These are phyloP conservation scores for Tetrapedia diversipes DNA, from an alignment of 2,888 invertebrate genomes.

Conservation along the genomic window DNA sequence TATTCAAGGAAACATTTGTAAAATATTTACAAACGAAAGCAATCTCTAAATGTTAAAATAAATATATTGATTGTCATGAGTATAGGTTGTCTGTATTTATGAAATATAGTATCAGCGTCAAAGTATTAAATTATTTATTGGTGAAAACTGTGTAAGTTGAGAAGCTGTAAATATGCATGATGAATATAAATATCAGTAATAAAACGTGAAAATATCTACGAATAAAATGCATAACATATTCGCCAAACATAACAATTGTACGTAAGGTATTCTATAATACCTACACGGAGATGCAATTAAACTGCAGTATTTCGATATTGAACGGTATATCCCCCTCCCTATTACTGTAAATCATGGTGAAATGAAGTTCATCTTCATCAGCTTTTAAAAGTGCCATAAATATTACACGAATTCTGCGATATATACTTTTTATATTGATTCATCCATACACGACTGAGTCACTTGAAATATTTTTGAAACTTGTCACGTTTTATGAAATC, in stretches of 20 bases:
- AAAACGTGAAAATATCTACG: background rate
- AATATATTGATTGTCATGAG: too few relatives aligned
- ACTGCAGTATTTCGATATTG: conserved; percentile 34
- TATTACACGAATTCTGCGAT: conserved; percentile 2
- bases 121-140: background rate
- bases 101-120: too few relatives aligned
- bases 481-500: background rate
- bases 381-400: background rate
- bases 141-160: background rate
- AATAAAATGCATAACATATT: background rate
- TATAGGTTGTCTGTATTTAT: too few relatives aligned
- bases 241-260: background rate
- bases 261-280: conserved; percentile 9
- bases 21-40: too few relatives aligned
- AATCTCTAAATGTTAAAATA: too few relatives aligned
- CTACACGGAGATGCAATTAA: conserved; percentile 39
- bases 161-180: background rate
- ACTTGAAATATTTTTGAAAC: background rate
- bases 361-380: conserved; percentile 7
- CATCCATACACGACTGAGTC: background rate
- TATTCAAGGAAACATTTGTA: too few relatives aligned
- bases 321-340: conserved; percentile 14
- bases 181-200: conserved; percentile 26
- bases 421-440: background rate
- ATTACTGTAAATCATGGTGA: conserved; percentile 17